phyloP scores from a whole-genome alignment of 1,140 invertebrate genomes.

The Octopus sinensis region DNA sequence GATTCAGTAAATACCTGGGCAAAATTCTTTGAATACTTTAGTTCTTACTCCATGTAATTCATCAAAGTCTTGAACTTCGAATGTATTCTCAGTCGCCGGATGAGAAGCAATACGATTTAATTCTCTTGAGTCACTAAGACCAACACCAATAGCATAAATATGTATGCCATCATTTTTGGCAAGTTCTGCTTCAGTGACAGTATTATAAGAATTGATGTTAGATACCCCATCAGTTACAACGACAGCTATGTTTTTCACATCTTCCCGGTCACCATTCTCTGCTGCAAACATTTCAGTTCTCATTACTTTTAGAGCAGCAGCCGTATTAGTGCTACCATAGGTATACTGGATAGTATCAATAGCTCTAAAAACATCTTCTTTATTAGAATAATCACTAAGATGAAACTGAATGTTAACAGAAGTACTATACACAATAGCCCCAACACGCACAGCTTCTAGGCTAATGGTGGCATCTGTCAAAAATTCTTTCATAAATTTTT shows the following conservation, averaged over 20 bases:
- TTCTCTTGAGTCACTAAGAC: slow-evolving; percentile 40
- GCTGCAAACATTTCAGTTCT: slow-evolving; percentile 33
- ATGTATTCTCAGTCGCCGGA: slow-evolving; percentile 35
- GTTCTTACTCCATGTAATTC: slow-evolving; percentile 38
- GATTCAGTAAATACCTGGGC: background rate
- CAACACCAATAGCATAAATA: slow-evolving; percentile 41
- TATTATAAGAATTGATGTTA: slow-evolving; percentile 40
- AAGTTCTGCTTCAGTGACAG: slow-evolving; percentile 36
- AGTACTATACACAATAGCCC: slow-evolving; percentile 41
- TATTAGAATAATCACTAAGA: slow-evolving; percentile 33
- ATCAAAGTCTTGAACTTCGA: slow-evolving; percentile 44
- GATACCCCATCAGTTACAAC: slow-evolving; percentile 47
- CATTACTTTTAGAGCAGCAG: slow-evolving; percentile 35
- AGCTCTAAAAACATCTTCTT: slow-evolving; percentile 29
- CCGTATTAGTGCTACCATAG: slow-evolving; percentile 45
- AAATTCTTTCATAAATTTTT: slow-evolving; percentile 42
- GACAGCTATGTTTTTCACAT: slow-evolving; percentile 34
- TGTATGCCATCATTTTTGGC: slow-evolving; percentile 31
- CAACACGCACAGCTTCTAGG: slow-evolving; percentile 34
- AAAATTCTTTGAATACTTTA: slow-evolving; percentile 13
- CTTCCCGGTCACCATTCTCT: slow-evolving; percentile 36
- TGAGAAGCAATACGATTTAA: slow-evolving; percentile 38
- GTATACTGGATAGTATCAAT: slow-evolving; percentile 40
- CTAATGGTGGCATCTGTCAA: slow-evolving; percentile 38
- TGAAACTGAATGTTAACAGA: slow-evolving; percentile 39